These are phyloP conservation scores for Oceanodroma leucorhoa DNA, from an alignment of 2,797 vertebrate species.

Conservation along the genomic window DNA sequence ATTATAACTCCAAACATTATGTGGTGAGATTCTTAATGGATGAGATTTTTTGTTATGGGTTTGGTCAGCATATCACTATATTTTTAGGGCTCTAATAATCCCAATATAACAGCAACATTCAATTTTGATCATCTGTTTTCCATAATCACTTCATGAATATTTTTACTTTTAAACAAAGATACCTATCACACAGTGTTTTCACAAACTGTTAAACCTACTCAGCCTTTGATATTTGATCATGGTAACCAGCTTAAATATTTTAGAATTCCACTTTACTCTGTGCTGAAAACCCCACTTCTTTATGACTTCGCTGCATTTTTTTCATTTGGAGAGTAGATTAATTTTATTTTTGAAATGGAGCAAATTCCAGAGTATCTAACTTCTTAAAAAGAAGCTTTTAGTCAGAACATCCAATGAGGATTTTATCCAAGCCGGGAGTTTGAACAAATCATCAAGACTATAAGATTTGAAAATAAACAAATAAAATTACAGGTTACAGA, in stretches of 20 bases:
- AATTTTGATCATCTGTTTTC: conserved; percentile 32
- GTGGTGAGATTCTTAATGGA: neutral
- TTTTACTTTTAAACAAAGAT: neutral
- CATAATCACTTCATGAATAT: neutral
- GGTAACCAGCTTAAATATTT: neutral
- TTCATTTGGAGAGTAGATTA: conserved; percentile 18
- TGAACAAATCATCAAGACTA: neutral
- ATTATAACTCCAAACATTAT: neutral
- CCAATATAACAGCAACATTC: neutral
- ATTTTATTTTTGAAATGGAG: neutral
- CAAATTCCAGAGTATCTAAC: neutral
- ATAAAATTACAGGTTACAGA: neutral
- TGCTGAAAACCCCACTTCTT: conserved; percentile 18
- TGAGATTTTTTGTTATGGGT: neutral
- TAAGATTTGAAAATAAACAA: neutral
- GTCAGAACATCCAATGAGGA: neutral
- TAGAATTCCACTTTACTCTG: conserved; percentile 17
- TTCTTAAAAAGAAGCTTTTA: neutral
- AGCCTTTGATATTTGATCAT: conserved; percentile 10
- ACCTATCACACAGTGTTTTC: neutral
- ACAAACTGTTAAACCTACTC: neutral
- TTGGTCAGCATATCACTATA: neutral
- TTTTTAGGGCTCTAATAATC: neutral
- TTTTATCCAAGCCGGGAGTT: neutral
- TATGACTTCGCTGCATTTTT: neutral